Evolutionary conservation across 2,888 invertebrate genomes (phyloP).

Genomic region (Sphinx pinastri): DNA sequence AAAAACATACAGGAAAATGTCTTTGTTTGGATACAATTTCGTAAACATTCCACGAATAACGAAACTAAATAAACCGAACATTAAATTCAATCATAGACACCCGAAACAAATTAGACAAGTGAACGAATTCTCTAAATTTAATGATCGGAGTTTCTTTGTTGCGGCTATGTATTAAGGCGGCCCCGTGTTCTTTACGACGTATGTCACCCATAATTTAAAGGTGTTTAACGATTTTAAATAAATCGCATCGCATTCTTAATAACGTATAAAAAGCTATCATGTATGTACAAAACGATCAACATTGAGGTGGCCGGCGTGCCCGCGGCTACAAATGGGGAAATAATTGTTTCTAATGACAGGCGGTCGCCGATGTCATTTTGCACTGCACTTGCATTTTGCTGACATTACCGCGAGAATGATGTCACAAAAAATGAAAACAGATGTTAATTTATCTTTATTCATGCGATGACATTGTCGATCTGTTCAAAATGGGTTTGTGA

Average conservation of each 20-base stretch:
- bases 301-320: constrained; percentile 4
- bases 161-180: constrained; percentile 22
- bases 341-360: constrained; percentile 44
- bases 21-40: background rate
- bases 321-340: constrained; percentile 39
- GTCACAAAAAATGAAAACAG: constrained; percentile 41
- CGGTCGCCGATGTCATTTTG: constrained; percentile 35
- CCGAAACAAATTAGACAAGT: constrained; percentile 25
- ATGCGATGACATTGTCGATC: background rate
- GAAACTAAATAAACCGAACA: background rate
- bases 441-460: constrained; percentile 25
- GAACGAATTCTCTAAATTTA: constrained; percentile 40
- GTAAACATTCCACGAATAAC: background rate
- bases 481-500: background rate
- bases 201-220: constrained; percentile 34
- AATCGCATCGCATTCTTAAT: constrained; percentile 28
- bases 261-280: constrained; percentile 32
- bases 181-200: constrained; percentile 34
- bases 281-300: constrained; percentile 22
- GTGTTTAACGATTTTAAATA: constrained; percentile 32
- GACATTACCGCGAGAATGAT: constrained; percentile 34
- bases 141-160: constrained; percentile 36
- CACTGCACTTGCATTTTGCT: constrained; percentile 36
- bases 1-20: background rate
- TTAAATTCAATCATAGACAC: constrained; percentile 24